Evolutionary conservation across 2,113 vertebrate genomes (phyloP), one percentile per base, ranked within the genome.

Genomic region (Campylorhamphus procurvoides): DNA sequence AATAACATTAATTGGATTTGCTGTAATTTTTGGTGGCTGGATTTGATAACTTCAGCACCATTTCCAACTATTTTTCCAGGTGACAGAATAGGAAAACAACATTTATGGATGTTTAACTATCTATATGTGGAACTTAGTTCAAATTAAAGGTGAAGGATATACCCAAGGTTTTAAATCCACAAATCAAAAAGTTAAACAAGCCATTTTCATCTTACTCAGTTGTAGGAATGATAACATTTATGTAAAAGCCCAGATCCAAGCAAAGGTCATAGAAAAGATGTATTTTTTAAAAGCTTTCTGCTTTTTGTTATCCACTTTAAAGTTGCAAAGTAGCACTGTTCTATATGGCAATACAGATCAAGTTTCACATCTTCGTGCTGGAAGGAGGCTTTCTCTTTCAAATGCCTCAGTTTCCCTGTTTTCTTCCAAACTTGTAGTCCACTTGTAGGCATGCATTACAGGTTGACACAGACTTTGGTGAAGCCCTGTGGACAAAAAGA

Each of bases 1-100:
- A 95, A 67, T 87, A 93, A 84, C 92, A 73, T 93, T 96, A 94
- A 95, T 87, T 97, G 89, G 39, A 92, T 91, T 88, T 95, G 85
- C 89, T 80, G 53, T 52, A 89, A 63, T 94, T 97, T 97, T 97
- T 92, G 95, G 81, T 96, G 62, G n/a, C 33, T 94, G 69, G 60
- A 85, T 87, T 96, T 96, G 76, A 91, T 94, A 90, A 93, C 95
- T 85, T 89, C 85, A 80, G 47, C 87, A 87, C 35, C 68, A 79
- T 76, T 96, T 95, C 58, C 92, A 95, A 90, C 35, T 90, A 18
- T 93, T 97, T 95, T 95, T 96, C 53, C 87, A 85, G 81, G 63
- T 73, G 50, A 89, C 29, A 96, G 58, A 50, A 63, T 87, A 94
- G 55, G 86, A 89, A 96, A 73, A 88, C 55, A 90, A 28, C 89